Conservation (phyloP, 2,888 invertebrate genomes). For the Torymus tubicola region DNA sequence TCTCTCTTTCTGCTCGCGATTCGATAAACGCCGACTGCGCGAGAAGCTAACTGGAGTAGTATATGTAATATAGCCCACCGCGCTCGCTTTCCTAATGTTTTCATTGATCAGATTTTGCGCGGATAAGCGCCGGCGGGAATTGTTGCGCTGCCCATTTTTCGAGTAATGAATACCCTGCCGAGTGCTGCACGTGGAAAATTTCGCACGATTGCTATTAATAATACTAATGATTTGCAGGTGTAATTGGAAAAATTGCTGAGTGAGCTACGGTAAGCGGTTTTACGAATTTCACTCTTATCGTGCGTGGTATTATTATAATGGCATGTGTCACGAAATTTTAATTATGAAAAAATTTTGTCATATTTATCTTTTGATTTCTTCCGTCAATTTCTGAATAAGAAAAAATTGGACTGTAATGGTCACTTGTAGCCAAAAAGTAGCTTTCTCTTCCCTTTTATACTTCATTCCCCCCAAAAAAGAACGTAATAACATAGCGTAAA, state of each 20-base stretch:
- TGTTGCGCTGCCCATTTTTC: neutral
- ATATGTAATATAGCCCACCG: neutral
- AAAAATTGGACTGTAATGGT: too few relatives aligned
- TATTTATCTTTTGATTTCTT: too few relatives aligned
- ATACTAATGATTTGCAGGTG: neutral
- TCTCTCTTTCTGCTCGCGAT: constrained; percentile 1
- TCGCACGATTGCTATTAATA: constrained; percentile 19
- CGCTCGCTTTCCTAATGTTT: constrained; percentile 10
- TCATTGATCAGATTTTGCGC: constrained; percentile 16
- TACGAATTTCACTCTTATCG: neutral
- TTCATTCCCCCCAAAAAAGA: too few relatives aligned
- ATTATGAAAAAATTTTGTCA: too few relatives aligned
- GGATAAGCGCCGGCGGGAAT: neutral
- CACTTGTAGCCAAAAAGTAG: too few relatives aligned
- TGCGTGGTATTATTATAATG: too few relatives aligned
- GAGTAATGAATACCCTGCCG: neutral
- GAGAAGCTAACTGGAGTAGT: too few relatives aligned
- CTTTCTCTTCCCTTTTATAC: too few relatives aligned
- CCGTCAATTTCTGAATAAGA: too few relatives aligned
- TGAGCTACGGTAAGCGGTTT: neutral
- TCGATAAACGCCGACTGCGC: too few relatives aligned
- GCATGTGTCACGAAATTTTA: too few relatives aligned
- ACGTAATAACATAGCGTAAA: too few relatives aligned
- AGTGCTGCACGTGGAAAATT: constrained; percentile 4
- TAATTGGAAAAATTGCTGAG: constrained; percentile 14